Base-by-base conservation (phyloP, 2,113 vertebrate genomes). In the Glareola pratincola region DNA sequence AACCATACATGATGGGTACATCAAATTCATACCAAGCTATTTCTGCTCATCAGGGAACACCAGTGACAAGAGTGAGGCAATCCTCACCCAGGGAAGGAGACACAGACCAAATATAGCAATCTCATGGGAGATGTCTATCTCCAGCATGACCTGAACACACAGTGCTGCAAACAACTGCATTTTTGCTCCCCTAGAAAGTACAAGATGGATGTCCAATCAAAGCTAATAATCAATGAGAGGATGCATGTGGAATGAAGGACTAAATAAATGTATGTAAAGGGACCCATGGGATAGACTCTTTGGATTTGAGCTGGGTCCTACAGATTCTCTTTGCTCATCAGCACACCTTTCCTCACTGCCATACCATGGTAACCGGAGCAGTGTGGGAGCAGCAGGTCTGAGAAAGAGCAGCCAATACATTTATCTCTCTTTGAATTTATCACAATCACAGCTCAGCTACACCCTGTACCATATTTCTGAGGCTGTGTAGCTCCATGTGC, bases 401-500 rank as follows among this genome's bases (percentile, higher is more conserved):
- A 63, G 56, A 39, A 74, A 77, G 26, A 85, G 26, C 47, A 71
- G 11, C 29, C 66, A 29, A 2, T 3, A 19, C 18, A 24, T 63
- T 81, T 57, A 19, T 29, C 50, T 81, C 77, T 71, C 47, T 48
- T 48, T 22, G 47, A 22, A 48, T 48, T 22, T 48, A 48, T 22
- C 47, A 48, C 10, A 21, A 48, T 24, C 23, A 12, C 4, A 41
- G 43, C 74, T 72, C 77, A 64, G 62, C 74, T 60, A 15, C 8
- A 30, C 15, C 12, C 53, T 51, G 20, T 12, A 18, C 62, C 6
- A 0, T 5, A 37, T 68, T 89, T 72, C 62, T 45, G 66, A 93
- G 36, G 16, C 36, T 51, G 14, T 3, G 11, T 16, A n/a, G 34
- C 47, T 15, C 15, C 0, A 2, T 48, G 39, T 47, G 24, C 77